Conservation (phyloP, 2,888 invertebrate genomes). For the Keiferia lycopersicella region DNA sequence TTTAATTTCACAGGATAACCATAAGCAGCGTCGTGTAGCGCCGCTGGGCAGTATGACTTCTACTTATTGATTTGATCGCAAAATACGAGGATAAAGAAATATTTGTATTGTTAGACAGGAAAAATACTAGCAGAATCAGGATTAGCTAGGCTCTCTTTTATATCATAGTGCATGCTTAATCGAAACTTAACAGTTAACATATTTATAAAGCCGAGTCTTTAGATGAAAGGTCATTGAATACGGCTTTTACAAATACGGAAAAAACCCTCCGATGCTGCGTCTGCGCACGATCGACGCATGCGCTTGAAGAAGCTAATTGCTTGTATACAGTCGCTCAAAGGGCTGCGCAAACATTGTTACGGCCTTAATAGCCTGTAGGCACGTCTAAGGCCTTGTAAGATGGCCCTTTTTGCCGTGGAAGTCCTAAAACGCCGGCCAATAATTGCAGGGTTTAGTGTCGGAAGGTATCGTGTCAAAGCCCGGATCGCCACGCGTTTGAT, state of each 20-base stretch:
- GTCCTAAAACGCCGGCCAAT: slow-evolving; percentile 33
- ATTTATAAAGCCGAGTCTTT: too few species aligned
- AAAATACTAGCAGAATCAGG: too few species aligned
- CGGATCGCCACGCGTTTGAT: not conserved
- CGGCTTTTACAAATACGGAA: not conserved
- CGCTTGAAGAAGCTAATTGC: slow-evolving; percentile 55
- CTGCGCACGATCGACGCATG: slow-evolving; percentile 7
- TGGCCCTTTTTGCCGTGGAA: slow-evolving; percentile 37
- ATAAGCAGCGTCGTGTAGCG: too few species aligned
- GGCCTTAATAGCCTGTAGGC: slow-evolving; percentile 52
- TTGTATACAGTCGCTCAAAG: slow-evolving; percentile 52
- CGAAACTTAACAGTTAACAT: too few species aligned
- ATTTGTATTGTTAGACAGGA: too few species aligned
- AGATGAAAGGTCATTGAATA: too few species aligned
- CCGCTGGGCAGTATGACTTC: too few species aligned
- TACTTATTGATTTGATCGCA: too few species aligned
- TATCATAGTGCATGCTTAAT: too few species aligned
- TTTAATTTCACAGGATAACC: too few species aligned
- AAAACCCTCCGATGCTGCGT: not conserved
- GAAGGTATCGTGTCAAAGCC: slow-evolving; percentile 13
- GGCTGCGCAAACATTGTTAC: slow-evolving; percentile 51
- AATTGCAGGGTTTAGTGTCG: slow-evolving; percentile 27
- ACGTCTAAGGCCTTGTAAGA: slow-evolving; percentile 42
- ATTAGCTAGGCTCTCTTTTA: too few species aligned
- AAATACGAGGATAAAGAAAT: too few species aligned